These are phyloP conservation scores for Synanthedon tipuliformis DNA, from an alignment of 2,888 invertebrate genomes.

Conservation along the genomic window DNA sequence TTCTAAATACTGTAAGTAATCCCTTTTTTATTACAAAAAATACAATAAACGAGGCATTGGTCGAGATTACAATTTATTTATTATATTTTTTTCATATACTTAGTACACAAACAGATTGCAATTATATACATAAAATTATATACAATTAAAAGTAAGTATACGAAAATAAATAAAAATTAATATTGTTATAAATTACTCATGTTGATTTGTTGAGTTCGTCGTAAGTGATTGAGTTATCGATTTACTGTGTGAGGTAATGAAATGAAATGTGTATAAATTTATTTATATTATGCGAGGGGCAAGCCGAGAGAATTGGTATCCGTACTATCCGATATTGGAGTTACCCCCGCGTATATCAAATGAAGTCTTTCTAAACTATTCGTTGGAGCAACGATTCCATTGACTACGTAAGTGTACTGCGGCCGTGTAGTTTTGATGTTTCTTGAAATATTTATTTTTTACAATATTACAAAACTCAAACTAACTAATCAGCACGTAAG, in stretches of 20 bases:
- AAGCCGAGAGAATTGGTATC: constrained; percentile 23
- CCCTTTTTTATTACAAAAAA: no score
- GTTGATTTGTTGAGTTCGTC: not conserved
- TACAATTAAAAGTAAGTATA: no score
- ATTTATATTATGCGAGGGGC: constrained; percentile 29
- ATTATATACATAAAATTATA: no score
- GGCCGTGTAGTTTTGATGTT: constrained; percentile 18
- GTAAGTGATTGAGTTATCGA: constrained; percentile 21
- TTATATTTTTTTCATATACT: no score
- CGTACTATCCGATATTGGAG: constrained; percentile 37
- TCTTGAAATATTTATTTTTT: constrained; percentile 6
- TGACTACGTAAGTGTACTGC: constrained; percentile 31
- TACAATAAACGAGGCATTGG: no score
- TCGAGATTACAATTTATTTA: no score
- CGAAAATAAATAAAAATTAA: no score
- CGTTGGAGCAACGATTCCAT: constrained; percentile 52
- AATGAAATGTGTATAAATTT: constrained; percentile 36
- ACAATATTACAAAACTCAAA: not conserved
- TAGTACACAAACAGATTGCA: no score
- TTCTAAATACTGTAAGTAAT: no score
- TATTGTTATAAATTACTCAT: no score
- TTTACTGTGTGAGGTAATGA: constrained; percentile 35
- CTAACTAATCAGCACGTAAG: no score
- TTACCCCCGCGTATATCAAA: constrained; percentile 57
- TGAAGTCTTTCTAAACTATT: constrained; percentile 65